Conservation (phyloP, 2,113 vertebrate genomes). For the Genyomyrus donnyi region DNA sequence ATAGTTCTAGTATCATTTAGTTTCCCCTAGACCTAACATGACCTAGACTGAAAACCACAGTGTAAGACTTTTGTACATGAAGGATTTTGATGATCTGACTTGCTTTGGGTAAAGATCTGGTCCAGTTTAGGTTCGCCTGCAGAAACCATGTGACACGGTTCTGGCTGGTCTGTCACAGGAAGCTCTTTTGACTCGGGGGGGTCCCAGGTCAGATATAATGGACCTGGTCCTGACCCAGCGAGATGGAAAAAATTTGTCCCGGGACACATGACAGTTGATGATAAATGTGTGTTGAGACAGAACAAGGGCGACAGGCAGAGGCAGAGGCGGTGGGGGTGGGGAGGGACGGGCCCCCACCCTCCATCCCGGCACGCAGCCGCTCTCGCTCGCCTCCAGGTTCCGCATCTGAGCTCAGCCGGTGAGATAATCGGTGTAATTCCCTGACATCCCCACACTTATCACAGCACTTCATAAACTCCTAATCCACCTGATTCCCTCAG, state of each 20-base stretch:
- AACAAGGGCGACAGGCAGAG: neutral
- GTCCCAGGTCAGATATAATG: neutral
- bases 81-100: neutral
- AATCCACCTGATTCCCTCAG: slow-evolving; percentile 68
- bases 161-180: neutral
- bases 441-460: slow-evolving; percentile 65
- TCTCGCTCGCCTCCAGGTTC: slow-evolving; percentile 48
- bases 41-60: neutral
- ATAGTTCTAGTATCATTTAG: neutral
- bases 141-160: neutral
- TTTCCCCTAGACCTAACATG: neutral
- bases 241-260: neutral
- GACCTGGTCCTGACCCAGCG: neutral
- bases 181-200: neutral
- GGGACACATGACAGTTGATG: neutral
- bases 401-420: slow-evolving; percentile 57
- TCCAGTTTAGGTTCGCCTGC: neutral
- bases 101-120: neutral
- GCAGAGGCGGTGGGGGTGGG: neutral
- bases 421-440: slow-evolving; percentile 70
- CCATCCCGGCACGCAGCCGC: slow-evolving; percentile 14
- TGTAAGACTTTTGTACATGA: neutral
- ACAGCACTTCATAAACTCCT: slow-evolving; percentile 65
- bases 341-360: slow-evolving; percentile 30
- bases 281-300: neutral